Base-by-base conservation (phyloP, 1,140 invertebrate species). In the Pogonus chalceus region DNA sequence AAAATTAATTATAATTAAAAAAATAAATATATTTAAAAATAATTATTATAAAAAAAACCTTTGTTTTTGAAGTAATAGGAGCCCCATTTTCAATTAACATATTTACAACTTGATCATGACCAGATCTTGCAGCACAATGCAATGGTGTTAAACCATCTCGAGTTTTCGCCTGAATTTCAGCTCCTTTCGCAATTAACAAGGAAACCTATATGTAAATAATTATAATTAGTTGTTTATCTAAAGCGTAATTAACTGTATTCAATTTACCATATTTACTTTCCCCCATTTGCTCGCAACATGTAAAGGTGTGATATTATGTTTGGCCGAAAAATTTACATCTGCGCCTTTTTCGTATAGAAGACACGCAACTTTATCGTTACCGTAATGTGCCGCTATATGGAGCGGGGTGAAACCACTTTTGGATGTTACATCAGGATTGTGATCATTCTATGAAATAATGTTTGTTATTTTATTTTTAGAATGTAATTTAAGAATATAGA, bases 201-300 rank as follows among this genome's bases (percentile, higher is more conserved):
- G 67, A 62, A 0, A 68, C 47, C 47, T 31, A 14, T 7, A 4
- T 4, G 14, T 7, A 14, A 31, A 31, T 14, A 43, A 9, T 10
- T 43, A 18, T 43, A 43, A 43, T 14, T n/a, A 9, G 39, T n/a
- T n/a, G 4, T 20, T 43, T 7, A n/a, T 7, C 18, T 4, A 3
- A 43, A 3, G 10, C 16, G 4, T 20, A 43, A 10, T n/a, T 3
- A 3, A 43, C 80, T 61, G 91, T 73, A 20, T n/a, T n/a, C n/a
- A n/a, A 92, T 71, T 31, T 31, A 31, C 91, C 89, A 97, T 93
- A 60, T 91, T 89, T 39, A 84, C 79, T 68, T 96, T 93, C 22
- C 95, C 95, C 94, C 94, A 98, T 78, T 97, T 96, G 58, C 91
- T 87, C 37, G 94, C 95, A 1, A 99, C 96, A 70, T 95, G 91